Conservation (phyloP, 2,888 invertebrate species). For the Luperina testacea region DNA sequence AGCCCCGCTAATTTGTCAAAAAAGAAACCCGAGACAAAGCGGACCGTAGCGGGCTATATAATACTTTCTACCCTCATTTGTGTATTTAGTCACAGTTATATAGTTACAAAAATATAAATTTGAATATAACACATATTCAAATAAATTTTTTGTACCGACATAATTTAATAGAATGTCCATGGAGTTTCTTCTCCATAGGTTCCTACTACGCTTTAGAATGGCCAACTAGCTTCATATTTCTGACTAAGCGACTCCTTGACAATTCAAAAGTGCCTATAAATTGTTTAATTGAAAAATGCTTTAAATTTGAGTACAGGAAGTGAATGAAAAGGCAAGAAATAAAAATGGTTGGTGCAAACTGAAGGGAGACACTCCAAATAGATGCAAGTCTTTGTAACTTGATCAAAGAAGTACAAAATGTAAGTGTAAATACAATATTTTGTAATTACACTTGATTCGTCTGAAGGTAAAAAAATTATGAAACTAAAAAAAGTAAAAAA, state of each 20-base stretch:
- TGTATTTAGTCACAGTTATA: constrained; percentile 12
- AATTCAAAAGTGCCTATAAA: too few relatives aligned
- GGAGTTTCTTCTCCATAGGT: not conserved
- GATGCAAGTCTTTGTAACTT: not conserved
- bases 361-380: not conserved
- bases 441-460: not conserved
- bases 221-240: not conserved
- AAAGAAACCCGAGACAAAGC: constrained; percentile 34
- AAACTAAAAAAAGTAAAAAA: too few relatives aligned
- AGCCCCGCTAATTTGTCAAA: constrained; percentile 68
- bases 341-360: not conserved
- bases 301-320: not conserved
- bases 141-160: not conserved
- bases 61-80: constrained; percentile 19
- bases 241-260: not conserved
- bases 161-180: not conserved
- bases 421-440: not conserved
- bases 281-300: too few relatives aligned
- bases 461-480: not conserved
- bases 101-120: too few relatives aligned
- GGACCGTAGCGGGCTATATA: not conserved
- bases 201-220: not conserved
- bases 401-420: not conserved
- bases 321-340: not conserved
- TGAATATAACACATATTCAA: not conserved